Percentiles rank a stretch among this genome's conserved stretches.
phyloP scores from a whole-genome alignment of 2,888 invertebrate species.

The Hetaerina titia region DNA sequence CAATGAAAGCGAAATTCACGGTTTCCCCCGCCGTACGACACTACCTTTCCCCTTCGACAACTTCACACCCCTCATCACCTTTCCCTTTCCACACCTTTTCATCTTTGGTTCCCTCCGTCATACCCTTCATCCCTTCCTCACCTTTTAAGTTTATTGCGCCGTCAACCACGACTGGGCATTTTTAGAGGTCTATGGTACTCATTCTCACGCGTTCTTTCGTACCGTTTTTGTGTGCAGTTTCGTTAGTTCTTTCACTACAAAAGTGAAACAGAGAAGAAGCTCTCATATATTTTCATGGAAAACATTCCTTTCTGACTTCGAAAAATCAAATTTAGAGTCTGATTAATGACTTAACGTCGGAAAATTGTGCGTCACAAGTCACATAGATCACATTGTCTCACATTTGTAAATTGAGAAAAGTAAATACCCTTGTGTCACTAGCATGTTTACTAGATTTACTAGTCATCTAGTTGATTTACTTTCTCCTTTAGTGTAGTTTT shows the following conservation, averaged over 20 bases:
- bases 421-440: no score
- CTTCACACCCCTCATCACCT: background rate
- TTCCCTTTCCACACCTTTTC: background rate
- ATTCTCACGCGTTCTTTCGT: background rate
- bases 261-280: background rate
- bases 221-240: background rate
- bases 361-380: background rate
- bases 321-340: background rate
- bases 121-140: background rate
- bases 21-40: background rate
- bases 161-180: background rate
- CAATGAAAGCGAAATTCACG: constrained; percentile 44
- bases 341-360: background rate
- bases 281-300: background rate
- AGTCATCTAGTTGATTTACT: no score
- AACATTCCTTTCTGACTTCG: background rate
- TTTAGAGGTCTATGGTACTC: background rate
- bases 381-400: background rate
- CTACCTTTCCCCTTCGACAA: background rate
- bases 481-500: no score
- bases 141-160: background rate
- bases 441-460: no score
- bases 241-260: background rate
- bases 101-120: background rate
- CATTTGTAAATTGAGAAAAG: background rate